A percentile compares a stretch with the other conserved stretches of the same genome.
Evolutionary conservation across 2,888 invertebrate genomes (phyloP).

Genomic region (Drosophila kuntzei): DNA sequence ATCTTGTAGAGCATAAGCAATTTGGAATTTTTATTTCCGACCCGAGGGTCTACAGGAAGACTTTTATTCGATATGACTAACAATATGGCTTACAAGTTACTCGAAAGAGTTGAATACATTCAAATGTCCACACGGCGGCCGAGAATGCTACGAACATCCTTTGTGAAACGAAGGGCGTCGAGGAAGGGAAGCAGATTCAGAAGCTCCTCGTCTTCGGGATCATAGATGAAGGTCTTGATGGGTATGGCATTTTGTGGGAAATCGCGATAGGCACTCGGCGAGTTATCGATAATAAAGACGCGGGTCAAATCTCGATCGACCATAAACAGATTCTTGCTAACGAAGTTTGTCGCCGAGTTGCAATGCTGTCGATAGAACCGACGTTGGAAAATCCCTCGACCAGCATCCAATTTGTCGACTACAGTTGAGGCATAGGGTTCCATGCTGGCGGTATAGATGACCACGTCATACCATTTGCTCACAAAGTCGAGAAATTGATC

Average conservation of each 20-base stretch:
- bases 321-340: conserved; percentile 53
- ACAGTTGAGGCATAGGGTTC: conserved; percentile 59
- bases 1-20: not conserved
- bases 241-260: conserved; percentile 62
- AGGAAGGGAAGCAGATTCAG: conserved; percentile 66
- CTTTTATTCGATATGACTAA: not conserved
- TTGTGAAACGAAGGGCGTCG: conserved; percentile 67
- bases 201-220: conserved; percentile 54
- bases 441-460: conserved; percentile 65
- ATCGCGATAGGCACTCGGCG: conserved; percentile 59
- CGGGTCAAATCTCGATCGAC: conserved; percentile 42
- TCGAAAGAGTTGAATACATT: not conserved
- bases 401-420: conserved; percentile 56
- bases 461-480: conserved; percentile 65
- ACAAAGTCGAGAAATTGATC: conserved; percentile 57
- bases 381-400: conserved; percentile 54
- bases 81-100: not conserved
- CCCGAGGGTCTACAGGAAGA: not conserved
- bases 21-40: not conserved
- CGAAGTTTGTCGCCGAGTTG: not conserved
- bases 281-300: conserved; percentile 63
- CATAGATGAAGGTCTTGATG: conserved; percentile 62
- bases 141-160: conserved; percentile 60
- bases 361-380: conserved; percentile 67
- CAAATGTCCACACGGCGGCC: conserved; percentile 29